Base-by-base conservation (phyloP, 53 echinoderm and acorn worm genomes). In the Henricia sp. region DNA sequence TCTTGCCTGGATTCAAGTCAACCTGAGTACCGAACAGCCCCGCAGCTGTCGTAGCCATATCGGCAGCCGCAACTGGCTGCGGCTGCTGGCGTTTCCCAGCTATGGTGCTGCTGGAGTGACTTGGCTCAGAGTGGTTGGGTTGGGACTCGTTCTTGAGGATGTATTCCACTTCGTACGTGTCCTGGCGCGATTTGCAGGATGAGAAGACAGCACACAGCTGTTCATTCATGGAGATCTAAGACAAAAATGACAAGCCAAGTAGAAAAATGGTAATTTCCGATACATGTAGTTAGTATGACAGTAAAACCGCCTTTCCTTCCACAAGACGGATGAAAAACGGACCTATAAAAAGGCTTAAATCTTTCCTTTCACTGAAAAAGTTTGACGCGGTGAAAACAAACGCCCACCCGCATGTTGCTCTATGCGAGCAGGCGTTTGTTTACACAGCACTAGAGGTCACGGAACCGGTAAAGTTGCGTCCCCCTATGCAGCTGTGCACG, bases 11-110 rank as follows among this genome's bases (percentile, higher is more conserved):
- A 37, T 93, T 90, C 77, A 95, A 53, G 68, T 95, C 93, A 16
- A 95, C 93, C 67, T 88, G 95, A 33, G 83, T 85, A 13, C 93
- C 95, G 53, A 95, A 95, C 42, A 95, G 91, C 19, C 88, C 82
- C 9, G 92, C 93, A 39, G 92, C 95, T 32, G 95, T 87, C 29
- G 93, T 91, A 21, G 91, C 91, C 91, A 91, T 91, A 39, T 74
- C 85, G 83, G 83, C 71, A 60, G 82, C 80, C 80, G 80, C 63
- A 16, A 64, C 62, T 17, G 62, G 80, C 80, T 62, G 80, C 43
- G 59, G 56, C 11, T 62, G 63, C 30, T 42, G 62, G 37, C 46
- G 43, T 29, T 80, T 64, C 40, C 46, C 80, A 10, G 64, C 64
- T 48, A 64, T 80, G 80, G 50, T 80, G 63, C 5, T n/a, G n/a